Conservation (phyloP, 2,113 vertebrate genomes). For the Sisor rabdophorus region DNA sequence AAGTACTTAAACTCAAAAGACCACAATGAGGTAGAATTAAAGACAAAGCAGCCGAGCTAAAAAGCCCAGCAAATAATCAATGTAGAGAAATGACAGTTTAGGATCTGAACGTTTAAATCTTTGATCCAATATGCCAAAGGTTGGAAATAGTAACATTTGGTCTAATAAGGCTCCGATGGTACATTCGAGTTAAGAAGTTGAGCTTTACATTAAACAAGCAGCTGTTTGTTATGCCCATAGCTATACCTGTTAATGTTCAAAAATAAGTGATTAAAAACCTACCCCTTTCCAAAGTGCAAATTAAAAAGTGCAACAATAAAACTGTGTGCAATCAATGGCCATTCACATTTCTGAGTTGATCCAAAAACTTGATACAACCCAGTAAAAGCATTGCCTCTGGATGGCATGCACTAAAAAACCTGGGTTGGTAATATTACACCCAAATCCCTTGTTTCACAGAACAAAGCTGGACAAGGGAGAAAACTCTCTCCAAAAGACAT, state of each 20-base stretch:
- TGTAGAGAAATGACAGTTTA: constrained; percentile 56
- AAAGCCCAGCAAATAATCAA: constrained; percentile 82
- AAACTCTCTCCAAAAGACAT: constrained; percentile 45
- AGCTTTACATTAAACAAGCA: constrained; percentile 73
- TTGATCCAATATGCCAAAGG: constrained; percentile 41
- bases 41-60: constrained; percentile 91
- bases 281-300: constrained; percentile 93
- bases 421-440: constrained; percentile 59
- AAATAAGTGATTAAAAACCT: constrained; percentile 97
- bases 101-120: constrained; percentile 48
- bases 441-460: constrained; percentile 62
- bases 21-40: constrained; percentile 98
- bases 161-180: constrained; percentile 71
- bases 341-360: constrained; percentile 73
- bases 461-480: constrained; percentile 62
- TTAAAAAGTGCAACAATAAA: constrained; percentile 96
- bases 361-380: constrained; percentile 54
- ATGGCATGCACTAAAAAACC: constrained; percentile 49
- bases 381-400: constrained; percentile 59
- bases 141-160: constrained; percentile 62
- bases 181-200: constrained; percentile 58
- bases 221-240: constrained; percentile 70
- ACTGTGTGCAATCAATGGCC: constrained; percentile 83
- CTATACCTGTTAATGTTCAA: constrained; percentile 80
- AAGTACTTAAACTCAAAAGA: constrained; percentile 89